Evolutionary conservation across 2,797 vertebrate genomes (phyloP), one percentile per base, ranked within the genome.

Genomic region (Toxotes lorentzi): DNA sequence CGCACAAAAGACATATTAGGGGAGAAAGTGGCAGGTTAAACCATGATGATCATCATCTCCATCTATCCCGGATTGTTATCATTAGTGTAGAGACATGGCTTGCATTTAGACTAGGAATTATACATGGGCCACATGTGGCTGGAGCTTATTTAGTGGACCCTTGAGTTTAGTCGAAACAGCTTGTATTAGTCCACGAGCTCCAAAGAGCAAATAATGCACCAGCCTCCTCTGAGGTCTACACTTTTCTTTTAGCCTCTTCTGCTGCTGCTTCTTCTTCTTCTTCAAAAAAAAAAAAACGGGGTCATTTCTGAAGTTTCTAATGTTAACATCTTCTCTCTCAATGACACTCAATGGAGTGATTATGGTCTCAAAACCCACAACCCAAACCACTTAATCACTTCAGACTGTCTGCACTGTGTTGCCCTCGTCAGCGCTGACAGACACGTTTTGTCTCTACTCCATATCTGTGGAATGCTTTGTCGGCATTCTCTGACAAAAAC

Each of bases 301-400:
- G 24, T 12, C 2, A 14, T 41, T 63, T 67, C 34, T 74, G 16
- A 78, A 68, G 56, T 70, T 83, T 53, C 38, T 32, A 4, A 38
- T 50, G 65, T 69, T 34, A 56, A 43, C 69, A 17, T 82, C 56
- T 51, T 62, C 54, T 30, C 70, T 30, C 9, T 85, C 58, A 35
- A 21, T 82, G 75, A 79, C 62, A 34, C 61, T 78, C 64, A 76
- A 38, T 72, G 65, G 74, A 17, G 54, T 84, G 58, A 81, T 87
- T 78, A 69, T 82, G 66, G 74, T 86, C 75, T 75, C 47, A 7
- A 83, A 85, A 75, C 79, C 54, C 63, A 57, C 16, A 60, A 30
- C 72, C 73, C 43, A 53, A 68, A 85, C 80, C 84, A 79, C 80
- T 84, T 81, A 81, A 79, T 76, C 85, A 78, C 78, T 92, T 76